A percentile compares a stretch with the other conserved stretches of the same genome.
Conservation (phyloP, 2,888 invertebrate species). For the Ochropacha duplaris region DNA sequence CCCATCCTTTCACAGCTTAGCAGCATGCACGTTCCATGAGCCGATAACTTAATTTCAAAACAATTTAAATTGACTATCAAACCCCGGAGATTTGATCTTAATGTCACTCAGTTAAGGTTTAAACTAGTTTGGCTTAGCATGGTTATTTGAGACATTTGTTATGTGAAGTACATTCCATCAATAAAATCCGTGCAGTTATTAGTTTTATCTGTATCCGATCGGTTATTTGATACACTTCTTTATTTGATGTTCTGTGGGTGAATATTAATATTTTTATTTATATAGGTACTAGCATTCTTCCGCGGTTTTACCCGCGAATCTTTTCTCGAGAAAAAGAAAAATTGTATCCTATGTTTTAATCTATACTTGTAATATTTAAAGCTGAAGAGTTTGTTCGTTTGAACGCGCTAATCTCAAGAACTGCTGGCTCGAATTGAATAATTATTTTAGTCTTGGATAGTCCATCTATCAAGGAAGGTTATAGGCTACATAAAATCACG, state of each 20-base stretch:
- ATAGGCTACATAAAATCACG: too few species aligned
- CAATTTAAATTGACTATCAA: neutral
- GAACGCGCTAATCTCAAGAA: too few species aligned
- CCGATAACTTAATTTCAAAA: neutral
- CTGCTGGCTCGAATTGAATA: too few species aligned
- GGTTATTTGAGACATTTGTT: neutral
- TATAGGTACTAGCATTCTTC: too few species aligned
- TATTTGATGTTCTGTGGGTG: constrained; percentile 3
- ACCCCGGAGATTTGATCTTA: neutral
- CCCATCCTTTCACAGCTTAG: neutral
- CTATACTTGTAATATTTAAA: too few species aligned
- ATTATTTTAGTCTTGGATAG: too few species aligned
- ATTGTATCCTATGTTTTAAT: too few species aligned
- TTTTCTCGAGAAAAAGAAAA: too few species aligned
- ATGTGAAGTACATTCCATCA: neutral
- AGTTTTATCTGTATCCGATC: constrained; percentile 24
- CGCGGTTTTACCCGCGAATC: too few species aligned
- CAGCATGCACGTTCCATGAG: neutral
- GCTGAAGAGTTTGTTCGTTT: too few species aligned
- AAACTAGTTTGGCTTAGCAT: neutral
- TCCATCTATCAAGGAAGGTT: too few species aligned
- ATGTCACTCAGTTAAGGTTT: neutral
- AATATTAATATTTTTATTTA: neutral
- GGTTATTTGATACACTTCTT: constrained; percentile 18
- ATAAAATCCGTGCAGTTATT: constrained; percentile 17